Base-by-base conservation (phyloP, 2,888 invertebrate species). In the Erpobdella octoculata region DNA sequence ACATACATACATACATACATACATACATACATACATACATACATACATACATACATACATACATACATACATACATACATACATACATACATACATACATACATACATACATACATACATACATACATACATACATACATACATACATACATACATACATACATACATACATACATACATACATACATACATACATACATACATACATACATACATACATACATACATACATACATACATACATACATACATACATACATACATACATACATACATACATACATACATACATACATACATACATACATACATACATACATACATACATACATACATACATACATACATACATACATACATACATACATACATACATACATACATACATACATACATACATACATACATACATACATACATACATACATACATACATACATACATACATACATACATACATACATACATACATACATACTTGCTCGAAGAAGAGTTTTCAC, bases 401-500 rank as follows among this genome's bases (percentile, higher is more conserved):
- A 41, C 46, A 41, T 41, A 41, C 46, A 41, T 41, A 41, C 46
- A 41, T 41, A 41, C 46, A 41, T 41, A 41, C 46, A 41, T 41
- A 41, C 46, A 41, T 41, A 41, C 46, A 41, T 41, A 41, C 46
- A 41, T 41, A 41, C 46, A 41, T 41, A 41, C 46, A 41, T 41
- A 41, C 46, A 41, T 41, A 41, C 46, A 41, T 41, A 41, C 46
- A 41, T 41, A 41, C 46, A 41, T 41, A 41, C 46, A 41, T 41
- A 41, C 46, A 41, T 41, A 41, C 46, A 41, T 41, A n/a, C 46
- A 41, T 41, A n/a, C n/a, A n/a, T n/a, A n/a, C n/a, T n/a, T n/a
- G n/a, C n/a, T n/a, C n/a, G n/a, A n/a, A n/a, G n/a, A n/a, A n/a
- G n/a, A n/a, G n/a, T n/a, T n/a, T n/a, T n/a, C n/a, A n/a, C n/a